Conservation (phyloP, 2,113 vertebrate species). For the Oryzias curvinotus region DNA sequence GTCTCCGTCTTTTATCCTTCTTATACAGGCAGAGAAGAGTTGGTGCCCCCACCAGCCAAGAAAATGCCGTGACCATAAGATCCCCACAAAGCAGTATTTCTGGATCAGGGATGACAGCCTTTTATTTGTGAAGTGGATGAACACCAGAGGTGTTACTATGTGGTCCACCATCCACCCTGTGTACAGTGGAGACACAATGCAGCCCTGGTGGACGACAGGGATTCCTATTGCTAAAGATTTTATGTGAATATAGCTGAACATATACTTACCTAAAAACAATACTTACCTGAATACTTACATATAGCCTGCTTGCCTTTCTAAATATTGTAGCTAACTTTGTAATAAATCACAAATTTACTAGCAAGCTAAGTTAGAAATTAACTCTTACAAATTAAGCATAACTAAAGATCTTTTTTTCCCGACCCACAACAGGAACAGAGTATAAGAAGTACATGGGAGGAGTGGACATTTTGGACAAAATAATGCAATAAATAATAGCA, state of each 20-base stretch:
- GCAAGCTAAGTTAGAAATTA: no score
- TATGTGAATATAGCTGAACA: no score
- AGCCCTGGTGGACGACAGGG: neutral
- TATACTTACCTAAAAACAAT: no score
- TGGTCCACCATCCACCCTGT: neutral
- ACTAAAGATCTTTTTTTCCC: neutral
- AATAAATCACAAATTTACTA: no score
- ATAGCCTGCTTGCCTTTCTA: no score
- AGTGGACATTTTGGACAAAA: constrained; percentile 8
- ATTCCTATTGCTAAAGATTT: no score
- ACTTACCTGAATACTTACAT: no score
- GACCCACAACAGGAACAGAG: neutral
- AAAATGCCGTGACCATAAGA: neutral
- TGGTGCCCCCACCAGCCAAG: neutral
- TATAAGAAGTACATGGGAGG: constrained; percentile 20
- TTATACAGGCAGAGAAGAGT: neutral
- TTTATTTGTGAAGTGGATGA: constrained; percentile 13
- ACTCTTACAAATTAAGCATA: no score
- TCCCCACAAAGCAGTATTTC: neutral
- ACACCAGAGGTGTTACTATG: constrained; percentile 8
- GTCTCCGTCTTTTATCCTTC: no score
- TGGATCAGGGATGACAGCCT: constrained; percentile 4
- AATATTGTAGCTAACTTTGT: no score
- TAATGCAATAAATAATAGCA: no score
- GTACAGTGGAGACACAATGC: neutral